phyloP scores from a whole-genome alignment of 2,888 invertebrate species.

The Dinocampus coccinellae region DNA sequence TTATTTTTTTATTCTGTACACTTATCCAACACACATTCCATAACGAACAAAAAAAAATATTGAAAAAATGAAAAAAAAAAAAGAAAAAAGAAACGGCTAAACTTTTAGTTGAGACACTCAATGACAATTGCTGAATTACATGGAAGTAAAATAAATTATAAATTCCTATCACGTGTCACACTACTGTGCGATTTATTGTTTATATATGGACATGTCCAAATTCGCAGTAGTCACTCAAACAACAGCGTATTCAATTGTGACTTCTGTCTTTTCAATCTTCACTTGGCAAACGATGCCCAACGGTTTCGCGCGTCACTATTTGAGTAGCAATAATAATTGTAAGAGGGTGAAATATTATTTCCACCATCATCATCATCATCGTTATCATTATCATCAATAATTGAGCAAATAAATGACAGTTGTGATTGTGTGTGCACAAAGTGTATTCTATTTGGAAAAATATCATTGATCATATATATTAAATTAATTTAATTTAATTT shows the following conservation, averaged over 20 bases:
- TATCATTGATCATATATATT: neutral
- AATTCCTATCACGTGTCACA: constrained; percentile 31
- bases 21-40: too few relatives aligned
- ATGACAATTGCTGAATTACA: neutral
- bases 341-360: neutral
- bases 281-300: constrained; percentile 55
- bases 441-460: neutral
- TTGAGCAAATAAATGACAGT: constrained; percentile 12
- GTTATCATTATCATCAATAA: too few relatives aligned
- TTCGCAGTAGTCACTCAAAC: constrained; percentile 48
- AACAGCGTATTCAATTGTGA: neutral
- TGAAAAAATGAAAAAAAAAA: neutral
- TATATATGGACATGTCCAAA: constrained; percentile 62
- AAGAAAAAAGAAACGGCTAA: neutral
- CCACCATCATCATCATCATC: neutral
- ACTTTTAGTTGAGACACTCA: neutral
- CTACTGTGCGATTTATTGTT: constrained; percentile 41
- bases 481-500: too few relatives aligned
- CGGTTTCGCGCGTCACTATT: constrained; percentile 23
- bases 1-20: too few relatives aligned
- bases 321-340: neutral
- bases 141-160: neutral
- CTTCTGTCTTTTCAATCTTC: neutral
- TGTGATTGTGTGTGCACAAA: neutral
- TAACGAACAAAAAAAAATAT: neutral